Evolutionary conservation across 1,140 invertebrate species (phyloP).

Genomic region (Sycophaga agraensis): DNA sequence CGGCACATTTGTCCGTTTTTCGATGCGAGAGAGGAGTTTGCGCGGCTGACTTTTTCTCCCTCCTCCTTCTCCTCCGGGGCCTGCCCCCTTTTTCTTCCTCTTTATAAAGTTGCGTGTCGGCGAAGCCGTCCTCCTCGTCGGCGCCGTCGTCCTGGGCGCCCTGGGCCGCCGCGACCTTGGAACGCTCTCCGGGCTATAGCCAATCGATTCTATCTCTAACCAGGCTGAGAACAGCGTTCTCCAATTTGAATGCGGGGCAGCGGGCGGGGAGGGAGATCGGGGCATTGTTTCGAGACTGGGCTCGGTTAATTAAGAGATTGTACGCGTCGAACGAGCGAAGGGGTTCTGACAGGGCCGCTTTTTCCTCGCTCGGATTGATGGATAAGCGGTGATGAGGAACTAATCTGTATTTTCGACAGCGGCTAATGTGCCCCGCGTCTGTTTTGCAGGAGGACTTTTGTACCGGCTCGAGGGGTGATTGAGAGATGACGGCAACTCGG

Average conservation of each 20-base stretch:
- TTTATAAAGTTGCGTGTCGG: slow-evolving; percentile 24
- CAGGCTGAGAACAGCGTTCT: slow-evolving; percentile 21
- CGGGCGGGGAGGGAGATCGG: not conserved
- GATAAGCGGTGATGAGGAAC: not conserved
- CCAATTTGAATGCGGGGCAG: slow-evolving; percentile 14
- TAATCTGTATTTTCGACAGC: slow-evolving; percentile 25
- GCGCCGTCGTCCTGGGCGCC: not conserved
- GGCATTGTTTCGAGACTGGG: too few species aligned
- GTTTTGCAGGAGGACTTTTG: too few species aligned
- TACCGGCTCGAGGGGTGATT: too few species aligned
- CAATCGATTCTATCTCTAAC: slow-evolving; percentile 21
- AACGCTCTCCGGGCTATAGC: not conserved
- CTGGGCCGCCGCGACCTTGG: slow-evolving; percentile 16
- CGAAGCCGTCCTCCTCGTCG: not conserved
- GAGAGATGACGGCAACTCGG: slow-evolving; percentile 16
- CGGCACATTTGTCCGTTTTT: slow-evolving; percentile 26
- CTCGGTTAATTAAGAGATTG: slow-evolving; percentile 27
- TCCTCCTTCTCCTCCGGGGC: not conserved
- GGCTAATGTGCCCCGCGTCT: not conserved
- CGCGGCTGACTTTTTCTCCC: not conserved
- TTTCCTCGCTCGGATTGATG: slow-evolving; percentile 9
- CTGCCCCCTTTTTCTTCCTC: not conserved
- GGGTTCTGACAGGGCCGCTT: not conserved
- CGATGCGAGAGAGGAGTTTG: slow-evolving; percentile 20
- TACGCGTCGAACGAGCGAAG: not conserved